phyloP scores from a whole-genome alignment of 1,140 invertebrate genomes.

The roundworm (Caenorhabditis elegans) region DNA sequence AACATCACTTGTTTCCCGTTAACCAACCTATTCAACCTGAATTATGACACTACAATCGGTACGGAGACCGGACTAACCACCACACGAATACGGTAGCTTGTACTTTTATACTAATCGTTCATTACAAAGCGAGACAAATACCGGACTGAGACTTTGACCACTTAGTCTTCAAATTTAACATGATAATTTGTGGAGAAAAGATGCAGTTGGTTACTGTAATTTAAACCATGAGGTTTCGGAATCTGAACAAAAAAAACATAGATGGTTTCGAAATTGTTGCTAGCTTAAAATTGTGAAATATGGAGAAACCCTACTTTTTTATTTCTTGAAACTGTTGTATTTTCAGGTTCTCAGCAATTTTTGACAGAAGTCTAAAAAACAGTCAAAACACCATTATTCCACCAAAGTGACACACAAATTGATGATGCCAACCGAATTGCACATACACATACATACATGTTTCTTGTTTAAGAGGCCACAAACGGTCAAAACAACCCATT shows the following conservation, averaged over 20 bases:
- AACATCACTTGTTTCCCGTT: background rate
- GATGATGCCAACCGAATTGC: conserved; percentile 21
- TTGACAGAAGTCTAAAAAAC: too few relatives aligned
- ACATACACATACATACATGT: background rate
- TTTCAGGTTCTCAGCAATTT: too few relatives aligned
- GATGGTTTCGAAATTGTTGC: too few relatives aligned
- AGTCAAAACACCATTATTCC: background rate
- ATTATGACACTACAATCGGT: background rate
- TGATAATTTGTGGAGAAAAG: too few relatives aligned
- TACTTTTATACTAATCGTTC: conserved; percentile 15
- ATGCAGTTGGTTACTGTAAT: too few relatives aligned
- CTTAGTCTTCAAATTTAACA: background rate
- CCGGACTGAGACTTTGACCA: background rate
- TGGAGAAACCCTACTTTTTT: too few relatives aligned
- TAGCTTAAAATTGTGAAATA: too few relatives aligned
- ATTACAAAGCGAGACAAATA: background rate
- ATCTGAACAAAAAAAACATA: too few relatives aligned
- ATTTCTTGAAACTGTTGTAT: too few relatives aligned
- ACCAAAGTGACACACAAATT: conserved; percentile 20
- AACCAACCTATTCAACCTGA: conserved; percentile 29
- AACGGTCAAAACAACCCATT: conserved; percentile 5
- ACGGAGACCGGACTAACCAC: background rate
- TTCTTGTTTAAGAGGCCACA: background rate
- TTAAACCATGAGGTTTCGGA: too few relatives aligned
- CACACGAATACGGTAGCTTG: background rate